Base-by-base conservation (phyloP, 1,140 invertebrate species). In the Steinernema khuongi region DNA sequence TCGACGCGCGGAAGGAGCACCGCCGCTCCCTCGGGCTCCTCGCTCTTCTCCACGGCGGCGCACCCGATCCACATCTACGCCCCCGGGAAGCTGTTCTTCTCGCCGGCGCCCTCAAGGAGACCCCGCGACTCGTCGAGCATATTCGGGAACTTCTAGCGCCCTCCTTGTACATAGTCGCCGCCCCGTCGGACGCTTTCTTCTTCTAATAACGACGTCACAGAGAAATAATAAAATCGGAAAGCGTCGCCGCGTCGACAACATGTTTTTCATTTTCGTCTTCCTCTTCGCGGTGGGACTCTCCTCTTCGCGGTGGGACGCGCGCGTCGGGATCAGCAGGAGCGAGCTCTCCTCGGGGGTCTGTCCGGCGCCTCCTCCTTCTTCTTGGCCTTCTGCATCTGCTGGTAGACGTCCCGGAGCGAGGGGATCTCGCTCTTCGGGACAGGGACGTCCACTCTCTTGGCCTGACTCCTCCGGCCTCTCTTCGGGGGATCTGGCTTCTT, bases 51-150 rank as follows among this genome's bases (percentile, higher is more conserved):
- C 1, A 36, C 68, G 17, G 30, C 72, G 19, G 7, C 50, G 14
- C 50, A 60, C 26, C 50, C 50, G 11, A 60, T 60, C 68, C 73
- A 22, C 71, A 72, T 43, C 67, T 77, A 60, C 43, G 68, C 44
- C 66, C 69, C 73, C 22, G 69, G 71, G 0, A 74, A 77, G 67
- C 67, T 60, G 11, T 67, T 77, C 17, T 75, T 77, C 68, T 76
- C 73, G 0, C 75, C 75, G 1, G 75, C 75, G 1, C 75, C 75
- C 4, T 71, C 75, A 7, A 29, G 75, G 18, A 77, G 73, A 31
- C 76, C 76, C 81, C 67, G 86, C 91, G 79, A 89, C 29, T 60
- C 50, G 11, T 60, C 50, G 50, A 60, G 50, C 50, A 60, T 60
- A 60, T 60, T 60, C 22, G 50, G 50, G 14, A 60, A 60, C 50